A percentile compares a stretch with the other conserved stretches of the same genome.
These are phyloP conservation scores for Melanotaenia trifasciata DNA, from an alignment of 2,797 vertebrate genomes.

Conservation along the genomic window DNA sequence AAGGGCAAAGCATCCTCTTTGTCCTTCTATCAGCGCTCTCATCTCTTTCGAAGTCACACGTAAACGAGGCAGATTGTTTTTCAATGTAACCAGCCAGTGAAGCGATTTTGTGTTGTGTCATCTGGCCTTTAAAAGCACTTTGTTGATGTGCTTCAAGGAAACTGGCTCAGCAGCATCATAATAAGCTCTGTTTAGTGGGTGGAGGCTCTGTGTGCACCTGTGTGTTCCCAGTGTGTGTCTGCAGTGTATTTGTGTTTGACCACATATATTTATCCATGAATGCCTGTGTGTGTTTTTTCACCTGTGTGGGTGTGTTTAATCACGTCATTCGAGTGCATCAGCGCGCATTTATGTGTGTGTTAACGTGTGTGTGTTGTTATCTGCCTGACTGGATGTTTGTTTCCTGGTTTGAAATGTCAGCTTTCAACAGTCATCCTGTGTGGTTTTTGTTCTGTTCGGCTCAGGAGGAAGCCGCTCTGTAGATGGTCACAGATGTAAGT, in stretches of 20 bases:
- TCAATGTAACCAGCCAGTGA: slow-evolving; percentile 27
- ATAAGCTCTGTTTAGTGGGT: slow-evolving; percentile 29
- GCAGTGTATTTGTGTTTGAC: background rate
- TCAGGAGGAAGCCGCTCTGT: slow-evolving; percentile 32
- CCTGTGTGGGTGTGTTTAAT: background rate
- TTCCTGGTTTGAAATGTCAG: slow-evolving; percentile 66
- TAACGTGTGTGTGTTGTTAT: slow-evolving; percentile 6
- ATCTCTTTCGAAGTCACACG: slow-evolving; percentile 23
- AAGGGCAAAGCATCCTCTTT: slow-evolving; percentile 20
- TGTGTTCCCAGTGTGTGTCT: background rate
- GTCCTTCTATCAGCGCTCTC: slow-evolving; percentile 4
- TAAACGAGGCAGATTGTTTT: slow-evolving; percentile 44
- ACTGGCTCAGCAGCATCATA: slow-evolving; percentile 30
- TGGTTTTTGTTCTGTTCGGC: slow-evolving; percentile 50
- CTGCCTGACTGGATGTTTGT: slow-evolving; percentile 2
- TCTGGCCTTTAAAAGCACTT: slow-evolving; percentile 57
- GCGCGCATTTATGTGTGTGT: background rate
- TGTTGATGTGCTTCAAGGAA: slow-evolving; percentile 52
- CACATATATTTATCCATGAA: background rate
- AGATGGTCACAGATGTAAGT: slow-evolving; percentile 52
- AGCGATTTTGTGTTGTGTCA: slow-evolving; percentile 27
- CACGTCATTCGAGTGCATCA: background rate
- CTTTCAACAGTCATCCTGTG: slow-evolving; percentile 51
- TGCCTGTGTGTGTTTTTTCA: background rate
- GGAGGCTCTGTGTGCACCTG: slow-evolving; percentile 23